Evolutionary conservation across 2,797 vertebrate genomes (phyloP), one percentile per base, ranked within the genome.

Genomic region (Anolis apletophallus): DNA sequence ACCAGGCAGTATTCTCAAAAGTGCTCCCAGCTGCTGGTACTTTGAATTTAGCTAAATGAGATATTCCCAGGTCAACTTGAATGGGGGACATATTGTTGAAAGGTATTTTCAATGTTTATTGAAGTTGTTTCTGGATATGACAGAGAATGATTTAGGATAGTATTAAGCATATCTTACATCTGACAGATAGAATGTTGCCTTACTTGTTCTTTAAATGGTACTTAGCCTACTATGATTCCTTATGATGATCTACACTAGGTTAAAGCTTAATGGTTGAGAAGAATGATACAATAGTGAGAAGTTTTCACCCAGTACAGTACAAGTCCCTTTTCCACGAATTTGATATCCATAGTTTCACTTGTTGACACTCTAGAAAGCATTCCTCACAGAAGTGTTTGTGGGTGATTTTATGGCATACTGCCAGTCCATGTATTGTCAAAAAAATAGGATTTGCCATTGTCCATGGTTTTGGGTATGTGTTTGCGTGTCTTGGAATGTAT

Each of bases 1-100:
- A 88, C 85, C 93, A 90, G 91, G 91, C 91, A 1, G 0, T 87
- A 92, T 84, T 93, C 90, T 93, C 91, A 88, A 68, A 93, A 95
- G 88, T 91, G 76, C 85, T 92, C 82, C 5, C 2, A 93, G 91
- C 91, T 94, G 87, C 87, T 90, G 84, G 89, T 88, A 93, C 91
- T 93, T 85, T 85, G 83, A 93, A 90, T 91, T 85, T 92, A 92
- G 88, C 93, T 93, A 94, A 93, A 92, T 84, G 77, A 91, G 81
- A 93, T 81, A 89, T 85, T 91, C 54, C 0, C 85, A 92, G 78
- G 90, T 92, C 92, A 92, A 54, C 64, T 89, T 77, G 81, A 83
- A 85, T 88, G 80, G 88, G 81, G 86, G 89, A 88, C 54, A 85
- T 55, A 86, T 40, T 82, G 85, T 86, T 89, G 40, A 72, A 61